phyloP scores from a whole-genome alignment of 2,113 vertebrate genomes.

The Excalfactoria chinensis region DNA sequence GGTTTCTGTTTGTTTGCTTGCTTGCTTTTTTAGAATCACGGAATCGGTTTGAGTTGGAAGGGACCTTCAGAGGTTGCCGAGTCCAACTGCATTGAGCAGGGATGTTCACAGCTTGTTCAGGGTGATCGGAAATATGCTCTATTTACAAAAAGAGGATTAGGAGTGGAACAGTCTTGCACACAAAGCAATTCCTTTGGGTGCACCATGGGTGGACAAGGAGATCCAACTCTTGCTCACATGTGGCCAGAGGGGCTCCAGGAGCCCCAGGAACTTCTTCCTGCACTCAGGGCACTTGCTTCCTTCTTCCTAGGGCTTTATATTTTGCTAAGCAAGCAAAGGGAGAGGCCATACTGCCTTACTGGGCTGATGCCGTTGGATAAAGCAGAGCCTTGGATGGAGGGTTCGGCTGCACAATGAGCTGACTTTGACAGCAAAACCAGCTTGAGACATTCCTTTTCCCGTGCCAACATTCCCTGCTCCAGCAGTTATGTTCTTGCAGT shows the following conservation, averaged over 20 bases:
- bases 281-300: accelerated
- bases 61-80: not conserved
- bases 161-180: accelerated
- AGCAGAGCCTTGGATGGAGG: not conserved
- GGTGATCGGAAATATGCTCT: accelerated
- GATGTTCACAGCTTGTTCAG: not conserved
- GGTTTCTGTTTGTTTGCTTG: not conserved
- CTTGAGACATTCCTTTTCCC: not conserved
- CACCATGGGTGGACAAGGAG: accelerated
- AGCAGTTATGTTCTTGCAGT: not conserved
- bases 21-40: not conserved
- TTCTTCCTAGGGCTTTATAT: not conserved
- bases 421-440: not conserved
- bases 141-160: not conserved
- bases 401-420: not conserved
- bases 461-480: not conserved
- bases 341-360: not conserved
- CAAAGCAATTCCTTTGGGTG: accelerated
- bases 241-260: not conserved
- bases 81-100: not conserved
- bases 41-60: not conserved
- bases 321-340: not conserved
- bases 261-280: not conserved
- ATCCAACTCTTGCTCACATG: not conserved
- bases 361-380: not conserved